Base-by-base conservation (phyloP, 2,888 invertebrate genomes). In the Microctonus hyperodae region DNA sequence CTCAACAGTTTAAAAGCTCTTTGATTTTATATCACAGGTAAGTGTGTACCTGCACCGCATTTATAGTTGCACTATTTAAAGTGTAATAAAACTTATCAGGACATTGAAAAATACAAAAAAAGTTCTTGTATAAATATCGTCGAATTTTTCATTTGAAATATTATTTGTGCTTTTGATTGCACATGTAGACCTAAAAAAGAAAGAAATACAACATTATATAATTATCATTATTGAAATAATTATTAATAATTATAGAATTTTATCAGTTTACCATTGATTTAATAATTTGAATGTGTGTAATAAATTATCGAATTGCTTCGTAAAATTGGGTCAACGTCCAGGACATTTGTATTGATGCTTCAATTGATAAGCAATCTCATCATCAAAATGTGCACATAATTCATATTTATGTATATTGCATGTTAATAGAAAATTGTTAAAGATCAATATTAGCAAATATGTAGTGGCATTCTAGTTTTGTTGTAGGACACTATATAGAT, bases 301-400 rank as follows among this genome's bases (percentile, higher is more conserved):
- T 58, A 40, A 37, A 35, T 22, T 20, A 56, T 22, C 56, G 10
- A 20, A 37, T 10, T 13, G 7, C 37, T 40, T 13, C 9, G 4
- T 61, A 33, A n/a, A 64, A 64, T 22, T 64, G n/a, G 63, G 56
- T 56, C 31, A 64, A 44, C 44, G 56, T 64, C 63, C 63, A 44
- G 31, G 13, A 50, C 11, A 20, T n/a, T 33, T 23, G 6, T 22
- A 16, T 33, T 64, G 55, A 31, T 56, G 20, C 37, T 23, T 40
- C 1, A 37, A 58, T 20, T 44, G 56, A 64, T 64, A 48, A 55
- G 31, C 53, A 53, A 65, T 65, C 65, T 37, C 48, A 35, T 57
- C 22, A 67, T 62, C 67, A 61, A n/a, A n/a, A 44, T 16, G 57
- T 57, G 31, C 56, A 62, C 55, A 67, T 50, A 44, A 48, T 58